These are phyloP conservation scores for Amphiura filiformis DNA, from an alignment of 35 echinoderm and acorn worm genomes.

Conservation along the genomic window DNA sequence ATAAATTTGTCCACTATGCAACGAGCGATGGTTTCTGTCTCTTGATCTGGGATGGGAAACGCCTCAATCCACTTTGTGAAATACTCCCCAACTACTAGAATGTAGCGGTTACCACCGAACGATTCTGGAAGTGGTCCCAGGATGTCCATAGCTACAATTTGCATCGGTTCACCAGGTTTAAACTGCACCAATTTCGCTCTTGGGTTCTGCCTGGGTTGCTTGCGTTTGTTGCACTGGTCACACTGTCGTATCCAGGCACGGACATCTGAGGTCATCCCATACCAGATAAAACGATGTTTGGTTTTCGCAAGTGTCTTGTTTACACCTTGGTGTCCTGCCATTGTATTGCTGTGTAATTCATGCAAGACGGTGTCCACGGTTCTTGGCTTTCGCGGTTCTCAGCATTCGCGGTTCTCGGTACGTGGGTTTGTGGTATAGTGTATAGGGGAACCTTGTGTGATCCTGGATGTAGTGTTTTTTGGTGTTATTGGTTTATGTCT, in stretches of 20 bases:
- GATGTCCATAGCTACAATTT: constrained; percentile 55
- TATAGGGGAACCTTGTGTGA: no score
- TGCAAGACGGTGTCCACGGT: constrained; percentile 7
- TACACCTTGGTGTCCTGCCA: constrained; percentile 39
- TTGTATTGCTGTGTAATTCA: constrained; percentile 25
- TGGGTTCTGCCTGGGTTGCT: constrained; percentile 21
- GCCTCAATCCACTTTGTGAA: constrained; percentile 67
- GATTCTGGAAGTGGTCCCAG: constrained; percentile 30
- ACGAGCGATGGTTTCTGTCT: constrained; percentile 21
- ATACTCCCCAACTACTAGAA: constrained; percentile 51
- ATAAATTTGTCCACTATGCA: constrained; percentile 15
- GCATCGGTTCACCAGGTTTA: constrained; percentile 12
- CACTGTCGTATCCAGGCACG: constrained; percentile 29
- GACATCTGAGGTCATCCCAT: constrained; percentile 22
- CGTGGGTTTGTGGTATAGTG: no score
- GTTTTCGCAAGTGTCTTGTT: constrained; percentile 25
- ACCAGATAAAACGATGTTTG: constrained; percentile 33
- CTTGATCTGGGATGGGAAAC: constrained; percentile 38
- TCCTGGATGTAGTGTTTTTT: no score
- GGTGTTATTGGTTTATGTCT: no score
- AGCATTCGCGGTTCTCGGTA: no score
- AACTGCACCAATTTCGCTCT: constrained; percentile 39
- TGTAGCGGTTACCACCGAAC: background rate
- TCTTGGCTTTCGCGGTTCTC: no score
- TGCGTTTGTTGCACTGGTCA: constrained; percentile 27